These are phyloP conservation scores for Mobula hypostoma DNA, from an alignment of 2,113 vertebrate species.

Conservation along the genomic window DNA sequence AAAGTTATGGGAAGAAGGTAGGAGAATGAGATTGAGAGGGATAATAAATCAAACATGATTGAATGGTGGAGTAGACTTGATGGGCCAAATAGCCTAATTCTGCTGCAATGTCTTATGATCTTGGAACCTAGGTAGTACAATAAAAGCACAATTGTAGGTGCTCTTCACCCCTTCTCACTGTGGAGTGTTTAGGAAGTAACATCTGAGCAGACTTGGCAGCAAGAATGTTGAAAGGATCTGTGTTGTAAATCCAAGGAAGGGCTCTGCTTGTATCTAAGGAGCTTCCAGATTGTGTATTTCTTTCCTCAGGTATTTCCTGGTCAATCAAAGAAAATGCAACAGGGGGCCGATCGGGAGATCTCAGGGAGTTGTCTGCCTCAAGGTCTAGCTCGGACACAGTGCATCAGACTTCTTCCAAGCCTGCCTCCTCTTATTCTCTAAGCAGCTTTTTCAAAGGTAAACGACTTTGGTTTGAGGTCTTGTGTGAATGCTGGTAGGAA, in stretches of 20 bases:
- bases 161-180: neutral
- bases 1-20: no score
- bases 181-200: neutral
- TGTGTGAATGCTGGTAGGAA: neutral
- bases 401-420: conserved; percentile 55
- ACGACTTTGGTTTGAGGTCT: neutral
- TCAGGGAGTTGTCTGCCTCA: conserved; percentile 58
- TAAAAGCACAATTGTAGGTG: neutral
- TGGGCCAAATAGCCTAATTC: no score
- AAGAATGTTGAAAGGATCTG: neutral
- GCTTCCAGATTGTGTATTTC: neutral
- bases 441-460: conserved; percentile 89
- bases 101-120: no score
- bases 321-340: conserved; percentile 84
- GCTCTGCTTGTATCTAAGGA: no score
- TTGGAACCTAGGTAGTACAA: neutral
- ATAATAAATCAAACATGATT: no score
- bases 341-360: conserved; percentile 53
- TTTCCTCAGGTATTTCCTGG: conserved; percentile 79
- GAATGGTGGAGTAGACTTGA: no score
- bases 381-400: conserved; percentile 57
- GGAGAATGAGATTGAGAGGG: no score
- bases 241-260: neutral
- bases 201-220: neutral
- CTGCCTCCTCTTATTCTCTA: conserved; percentile 73